Percentiles rank a stretch among this genome's conserved stretches.
Conservation (phyloP, 1,140 invertebrate species). For the Cephus cinctus region DNA sequence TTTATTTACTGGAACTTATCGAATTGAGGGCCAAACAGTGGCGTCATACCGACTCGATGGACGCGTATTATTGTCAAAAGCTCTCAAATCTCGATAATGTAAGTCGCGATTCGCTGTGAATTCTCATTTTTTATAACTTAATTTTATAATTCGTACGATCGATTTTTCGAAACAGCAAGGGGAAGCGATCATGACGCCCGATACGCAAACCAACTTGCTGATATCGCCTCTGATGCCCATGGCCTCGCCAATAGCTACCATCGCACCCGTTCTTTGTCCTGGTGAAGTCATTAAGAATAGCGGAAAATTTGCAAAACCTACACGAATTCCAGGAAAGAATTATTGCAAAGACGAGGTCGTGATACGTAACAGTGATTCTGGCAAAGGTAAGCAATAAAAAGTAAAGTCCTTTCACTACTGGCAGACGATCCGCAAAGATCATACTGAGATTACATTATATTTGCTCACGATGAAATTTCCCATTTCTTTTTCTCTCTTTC, state of each 20-base stretch:
- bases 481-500: constrained; percentile 18
- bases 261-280: constrained; percentile 64
- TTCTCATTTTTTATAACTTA: no score
- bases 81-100: constrained; percentile 70
- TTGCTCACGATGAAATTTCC: neutral
- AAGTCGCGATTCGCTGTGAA: no score
- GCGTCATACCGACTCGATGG: constrained; percentile 76
- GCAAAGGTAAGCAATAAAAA: constrained; percentile 92
- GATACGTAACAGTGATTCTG: constrained; percentile 90
- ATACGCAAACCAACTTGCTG: constrained; percentile 40
- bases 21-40: constrained; percentile 85
- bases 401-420: no score
- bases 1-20: constrained; percentile 84
- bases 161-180: constrained; percentile 23
- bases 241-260: constrained; percentile 51
- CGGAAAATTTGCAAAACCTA: constrained; percentile 85
- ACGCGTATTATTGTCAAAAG: constrained; percentile 80
- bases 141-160: no score
- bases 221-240: constrained; percentile 34
- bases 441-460: no score
- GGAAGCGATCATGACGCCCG: constrained; percentile 31
- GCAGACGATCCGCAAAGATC: no score
- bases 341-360: constrained; percentile 93
- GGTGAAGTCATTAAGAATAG: constrained; percentile 85
- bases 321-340: constrained; percentile 86